A percentile compares a stretch with the other conserved stretches of the same genome.
Conservation (phyloP, 2,888 invertebrate genomes). For the Heliothis peltigera region DNA sequence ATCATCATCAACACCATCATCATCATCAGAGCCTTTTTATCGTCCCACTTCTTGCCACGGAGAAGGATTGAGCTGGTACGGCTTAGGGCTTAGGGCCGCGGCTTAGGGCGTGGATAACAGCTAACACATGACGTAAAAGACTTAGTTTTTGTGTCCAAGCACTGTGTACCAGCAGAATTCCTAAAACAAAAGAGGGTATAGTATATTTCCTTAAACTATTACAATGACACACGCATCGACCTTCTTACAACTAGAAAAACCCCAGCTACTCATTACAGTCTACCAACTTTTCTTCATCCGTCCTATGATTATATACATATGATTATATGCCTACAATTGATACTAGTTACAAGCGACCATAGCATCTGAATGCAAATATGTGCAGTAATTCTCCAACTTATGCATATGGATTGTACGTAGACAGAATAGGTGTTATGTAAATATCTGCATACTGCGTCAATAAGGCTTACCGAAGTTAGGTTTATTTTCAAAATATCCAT, state of each 20-base stretch:
- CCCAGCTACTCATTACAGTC: background rate
- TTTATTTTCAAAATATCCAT: conserved; percentile 42
- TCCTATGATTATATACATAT: background rate
- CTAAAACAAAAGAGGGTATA: background rate
- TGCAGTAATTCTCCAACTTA: conserved; percentile 31
- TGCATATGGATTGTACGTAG: conserved; percentile 22
- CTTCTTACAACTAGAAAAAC: background rate
- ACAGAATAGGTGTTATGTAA: conserved; percentile 43
- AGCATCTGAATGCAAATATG: conserved; percentile 38
- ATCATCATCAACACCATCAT: too few relatives aligned
- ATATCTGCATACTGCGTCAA: conserved; percentile 33
- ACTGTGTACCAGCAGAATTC: background rate
- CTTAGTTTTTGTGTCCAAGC: background rate
- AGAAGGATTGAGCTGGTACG: too few relatives aligned
- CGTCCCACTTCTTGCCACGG: too few relatives aligned
- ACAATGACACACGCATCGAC: background rate
- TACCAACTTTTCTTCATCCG: too few relatives aligned
- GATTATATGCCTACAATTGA: background rate
- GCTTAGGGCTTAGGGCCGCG: too few relatives aligned
- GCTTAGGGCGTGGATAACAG: too few relatives aligned
- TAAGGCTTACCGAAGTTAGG: conserved; percentile 12
- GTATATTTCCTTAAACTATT: background rate
- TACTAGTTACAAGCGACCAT: conserved; percentile 3
- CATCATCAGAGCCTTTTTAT: too few relatives aligned
- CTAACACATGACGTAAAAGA: background rate